Conservation (phyloP, 2,888 invertebrate genomes). For the Leptinotarsa juncta region DNA sequence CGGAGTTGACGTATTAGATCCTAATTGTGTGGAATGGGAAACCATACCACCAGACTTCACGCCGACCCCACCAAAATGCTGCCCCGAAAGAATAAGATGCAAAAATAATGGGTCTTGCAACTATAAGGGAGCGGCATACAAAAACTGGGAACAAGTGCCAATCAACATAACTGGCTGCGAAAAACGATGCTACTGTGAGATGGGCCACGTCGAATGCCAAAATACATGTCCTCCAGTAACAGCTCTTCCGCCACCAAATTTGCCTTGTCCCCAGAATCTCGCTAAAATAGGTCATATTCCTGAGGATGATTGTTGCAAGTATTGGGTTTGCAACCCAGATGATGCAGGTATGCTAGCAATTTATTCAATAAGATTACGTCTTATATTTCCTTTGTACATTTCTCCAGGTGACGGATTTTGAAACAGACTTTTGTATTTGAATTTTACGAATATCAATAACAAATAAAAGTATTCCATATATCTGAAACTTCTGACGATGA, state of each 20-base stretch:
- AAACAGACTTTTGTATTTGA: not conserved
- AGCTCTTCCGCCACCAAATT: conserved; percentile 78
- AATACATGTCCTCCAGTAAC: conserved; percentile 83
- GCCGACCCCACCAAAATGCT: conserved; percentile 82
- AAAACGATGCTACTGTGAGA: conserved; percentile 87
- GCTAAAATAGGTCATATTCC: conserved; percentile 75
- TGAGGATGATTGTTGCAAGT: conserved; percentile 86
- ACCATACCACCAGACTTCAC: conserved; percentile 79
- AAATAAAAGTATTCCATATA: no score
- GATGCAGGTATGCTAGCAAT: conserved; percentile 36
- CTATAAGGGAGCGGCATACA: conserved; percentile 75
- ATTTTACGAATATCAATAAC: no score
- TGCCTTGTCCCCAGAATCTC: conserved; percentile 78
- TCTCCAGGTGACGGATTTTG: not conserved
- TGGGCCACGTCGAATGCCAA: conserved; percentile 87
- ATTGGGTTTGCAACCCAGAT: conserved; percentile 74
- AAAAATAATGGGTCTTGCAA: conserved; percentile 85
- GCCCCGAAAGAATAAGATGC: conserved; percentile 82
- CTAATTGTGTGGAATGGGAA: conserved; percentile 88
- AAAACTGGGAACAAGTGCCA: conserved; percentile 87
- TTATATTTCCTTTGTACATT: not conserved
- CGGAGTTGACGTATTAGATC: conserved; percentile 86
- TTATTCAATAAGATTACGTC: not conserved
- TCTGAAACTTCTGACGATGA: no score
- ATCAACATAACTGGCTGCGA: conserved; percentile 85